Evolutionary conservation across 2,797 vertebrate species (phyloP), one percentile per base, ranked within the genome.

Genomic region (Glyptemys insculpta): DNA sequence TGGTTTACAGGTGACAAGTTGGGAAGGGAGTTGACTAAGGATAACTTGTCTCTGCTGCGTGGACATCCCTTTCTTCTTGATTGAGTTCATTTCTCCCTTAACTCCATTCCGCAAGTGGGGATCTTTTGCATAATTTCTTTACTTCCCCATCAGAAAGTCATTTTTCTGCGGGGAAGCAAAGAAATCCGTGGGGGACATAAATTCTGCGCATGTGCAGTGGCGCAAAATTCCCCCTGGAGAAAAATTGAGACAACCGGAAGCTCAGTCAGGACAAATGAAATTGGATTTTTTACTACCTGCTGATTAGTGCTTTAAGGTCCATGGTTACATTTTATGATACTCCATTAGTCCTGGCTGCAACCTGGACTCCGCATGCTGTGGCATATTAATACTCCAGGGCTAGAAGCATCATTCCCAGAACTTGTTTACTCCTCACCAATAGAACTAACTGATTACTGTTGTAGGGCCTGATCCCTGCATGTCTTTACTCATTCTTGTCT

Each of bases 121-220:
- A 62, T 74, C 12, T 56, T 65, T 74, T 44, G 31, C 34, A 49
- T 89, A 76, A 93, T 97, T 95, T 91, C 81, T 25, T 54, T 54
- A 54, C 21, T 54, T 54, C 53, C 53, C 53, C 21, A 54, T 54
- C 54, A 54, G 54, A 54, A 54, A 25, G 54, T 54, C 54, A 54
- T 54, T 54, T 54, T 54, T 54, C 54, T 54, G 54, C 9, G 23
- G 23, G 23, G 54, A 54, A 54, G 54, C 23, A 54, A 54, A 54
- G 57, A 59, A 59, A 59, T 6, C 57, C 15, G 57, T 9, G 4
- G 54, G 54, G 8, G 21, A 54, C 54, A 25, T 54, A 54, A 25
- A 25, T 54, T 54, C 53, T 54, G 53, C 4, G 21, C 53, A 23
- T 54, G 21, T 4, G 21, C 21, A 54, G 21, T 19, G 21, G 53